Evolutionary conservation across 2,797 vertebrate species (phyloP).

Genomic region (Pantherophis vulpinus): DNA sequence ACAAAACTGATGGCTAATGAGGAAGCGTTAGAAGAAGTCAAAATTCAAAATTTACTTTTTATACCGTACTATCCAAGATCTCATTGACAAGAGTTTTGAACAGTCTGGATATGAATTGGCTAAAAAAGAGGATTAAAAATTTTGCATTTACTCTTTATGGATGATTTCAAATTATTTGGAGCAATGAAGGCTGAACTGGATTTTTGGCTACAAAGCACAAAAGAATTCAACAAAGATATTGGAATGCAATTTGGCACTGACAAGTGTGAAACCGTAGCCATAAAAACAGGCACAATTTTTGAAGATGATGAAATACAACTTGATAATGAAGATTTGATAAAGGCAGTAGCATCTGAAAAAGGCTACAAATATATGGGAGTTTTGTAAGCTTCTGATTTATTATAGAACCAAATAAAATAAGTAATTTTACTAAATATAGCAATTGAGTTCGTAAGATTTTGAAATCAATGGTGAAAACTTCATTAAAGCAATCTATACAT

Average conservation of each 20-base stretch:
- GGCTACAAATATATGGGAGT: not conserved
- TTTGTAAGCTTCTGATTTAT: not conserved
- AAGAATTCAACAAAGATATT: not conserved
- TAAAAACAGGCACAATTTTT: not conserved
- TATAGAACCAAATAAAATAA: not conserved
- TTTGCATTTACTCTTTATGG: not conserved
- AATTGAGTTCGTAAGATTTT: not conserved
- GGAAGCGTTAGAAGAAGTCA: too few species aligned
- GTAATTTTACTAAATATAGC: not conserved
- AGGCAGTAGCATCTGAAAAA: not conserved
- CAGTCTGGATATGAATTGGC: not conserved
- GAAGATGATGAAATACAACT: not conserved
- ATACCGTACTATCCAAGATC: too few species aligned
- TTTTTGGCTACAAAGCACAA: not conserved
- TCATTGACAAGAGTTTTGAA: not conserved
- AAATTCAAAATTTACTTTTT: too few species aligned
- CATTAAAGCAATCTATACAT: not conserved
- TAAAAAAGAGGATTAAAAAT: not conserved
- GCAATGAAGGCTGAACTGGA: not conserved
- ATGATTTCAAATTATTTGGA: not conserved
- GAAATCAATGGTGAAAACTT: not conserved
- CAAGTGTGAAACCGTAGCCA: not conserved
- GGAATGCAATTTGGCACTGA: not conserved
- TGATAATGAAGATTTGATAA: not conserved
- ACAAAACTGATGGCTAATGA: too few species aligned